Evolutionary conservation across 2,113 vertebrate species (phyloP), one percentile per base, ranked within the genome.

Genomic region (Neopipo cinnamomea): DNA sequence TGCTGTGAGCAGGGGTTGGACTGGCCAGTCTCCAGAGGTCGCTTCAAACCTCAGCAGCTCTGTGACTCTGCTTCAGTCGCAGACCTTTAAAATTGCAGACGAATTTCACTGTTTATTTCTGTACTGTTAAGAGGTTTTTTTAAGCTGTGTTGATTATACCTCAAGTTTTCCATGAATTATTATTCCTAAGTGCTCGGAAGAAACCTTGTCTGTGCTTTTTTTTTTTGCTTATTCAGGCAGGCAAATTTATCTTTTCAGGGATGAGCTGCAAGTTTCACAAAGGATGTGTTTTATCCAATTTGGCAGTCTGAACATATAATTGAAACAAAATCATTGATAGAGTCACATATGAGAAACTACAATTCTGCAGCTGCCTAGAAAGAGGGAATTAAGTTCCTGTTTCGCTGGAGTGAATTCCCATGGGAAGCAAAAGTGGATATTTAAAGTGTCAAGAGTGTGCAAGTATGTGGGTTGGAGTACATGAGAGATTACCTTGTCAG

Each of bases 281-380:
- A 88, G 72, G 75, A 63, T 93, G 74, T 1, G 0, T 93, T 94
- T 85, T 89, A 92, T 85, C 25, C 72, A 88, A 21, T 95, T 95
- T 91, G 74, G 50, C 90, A 96, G 90, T 89, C 78, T 96, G 95
- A 96, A 88, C 82, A 59, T 83, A 37, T 83, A 95, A 96, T 93
- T 95, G 95, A 76, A 93, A 85, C 55, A 93, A 93, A 89, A 87
- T 93, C 1, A 41, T 55, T 90, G 74, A 67, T 31, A 66, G 85
- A 94, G 59, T 94, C 85, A 77, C 37, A 82, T 94, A 31, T 0
- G 30, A 83, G 86, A 33, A 88, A 35, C 27, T 76, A 18, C 27
- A 80, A 1, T 83, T 93, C 35, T 88, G 30, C 70, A 27, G 75
- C 93, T 96, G 76, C 76, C 59, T 91, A n/a, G 85, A 70, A 85